Evolutionary conservation across 2,888 invertebrate species (phyloP), one percentile per base, ranked within the genome.

Genomic region (Nycteola revayana): DNA sequence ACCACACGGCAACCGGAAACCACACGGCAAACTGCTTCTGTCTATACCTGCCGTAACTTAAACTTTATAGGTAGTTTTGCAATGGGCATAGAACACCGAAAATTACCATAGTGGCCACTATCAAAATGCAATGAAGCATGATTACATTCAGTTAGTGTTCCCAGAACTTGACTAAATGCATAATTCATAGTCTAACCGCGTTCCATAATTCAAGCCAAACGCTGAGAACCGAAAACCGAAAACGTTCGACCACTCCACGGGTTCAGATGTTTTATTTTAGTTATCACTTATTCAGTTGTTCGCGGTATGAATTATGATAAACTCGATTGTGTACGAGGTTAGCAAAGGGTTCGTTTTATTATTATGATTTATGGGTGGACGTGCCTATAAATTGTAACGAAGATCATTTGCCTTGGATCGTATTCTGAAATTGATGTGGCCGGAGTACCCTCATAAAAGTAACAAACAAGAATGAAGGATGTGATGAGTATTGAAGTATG

Each of bases 161-260:
- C 9, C 28, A 40, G 41, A 43, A 50, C 48, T 48, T 39, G 49
- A 42, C 40, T 43, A 20, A 36, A 54, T 57, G 44, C 59, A 58
- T 57, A 36, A 58, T 57, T 57, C 59, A 58, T 57, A 43, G 36
- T 41, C 31, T 33, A 42, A 47, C 50, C 40, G 40, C 30, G 51
- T 55, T 57, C 49, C 58, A 57, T 57, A 57, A 58, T 57, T 58
- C 59, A 57, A 32, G 44, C 42, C 49, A 36, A 44, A 30, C 34
- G 43, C 53, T 43, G 36, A 55, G 30, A 44, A 31, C 33, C 42
- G 30, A 44, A 32, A 39, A 34, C 37, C 46, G 40, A 40, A 53
- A 58, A 44, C 37, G 31, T 28, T 33, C 28, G 43, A 36, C 39
- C 39, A 54, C 44, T 42, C 39, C 40, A 36, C 45, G 37, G 42